Percentiles rank a stretch among this genome's conserved stretches.
Evolutionary conservation across 92 coral and sea anemone genomes (phyloP).

Genomic region (Porites cylindrica): DNA sequence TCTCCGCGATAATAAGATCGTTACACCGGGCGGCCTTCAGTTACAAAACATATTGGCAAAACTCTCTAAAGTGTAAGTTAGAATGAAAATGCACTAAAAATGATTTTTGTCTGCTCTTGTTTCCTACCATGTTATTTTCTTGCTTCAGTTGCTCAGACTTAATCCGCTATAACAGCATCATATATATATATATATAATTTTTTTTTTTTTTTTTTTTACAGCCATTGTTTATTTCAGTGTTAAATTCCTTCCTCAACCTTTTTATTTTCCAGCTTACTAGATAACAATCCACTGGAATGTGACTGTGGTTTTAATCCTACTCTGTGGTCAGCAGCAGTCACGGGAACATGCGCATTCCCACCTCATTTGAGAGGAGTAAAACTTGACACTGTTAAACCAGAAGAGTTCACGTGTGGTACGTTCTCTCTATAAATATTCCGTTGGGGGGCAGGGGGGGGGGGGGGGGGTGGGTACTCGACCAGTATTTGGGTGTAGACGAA

Average conservation of each 20-base stretch:
- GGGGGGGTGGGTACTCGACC: too few species aligned
- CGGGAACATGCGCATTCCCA: slow-evolving; percentile 43
- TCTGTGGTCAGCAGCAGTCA: background rate
- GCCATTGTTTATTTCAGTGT: background rate
- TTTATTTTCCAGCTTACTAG: slow-evolving; percentile 11
- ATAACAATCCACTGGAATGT: slow-evolving; percentile 37
- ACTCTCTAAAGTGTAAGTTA: slow-evolving; percentile 5
- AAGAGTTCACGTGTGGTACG: slow-evolving; percentile 28
- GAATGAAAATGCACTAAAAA: too few species aligned
- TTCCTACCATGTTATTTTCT: background rate
- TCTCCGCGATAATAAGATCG: slow-evolving; percentile 21
- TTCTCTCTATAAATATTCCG: background rate
- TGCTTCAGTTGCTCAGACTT: too few species aligned
- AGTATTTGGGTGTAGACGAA: too few species aligned
- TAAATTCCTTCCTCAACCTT: too few species aligned
- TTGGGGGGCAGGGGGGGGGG: too few species aligned
- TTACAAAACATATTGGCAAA: background rate
- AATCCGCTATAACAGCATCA: too few species aligned
- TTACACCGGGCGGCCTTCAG: slow-evolving; percentile 7
- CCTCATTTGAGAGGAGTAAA: slow-evolving; percentile 32
- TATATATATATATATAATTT: too few species aligned
- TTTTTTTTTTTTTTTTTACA: too few species aligned
- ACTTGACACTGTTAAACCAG: background rate
- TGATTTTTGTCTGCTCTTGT: background rate
- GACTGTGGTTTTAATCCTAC: background rate